phyloP scores from a whole-genome alignment of 1,140 invertebrate genomes.

The Bombus haemorrhoidalis region DNA sequence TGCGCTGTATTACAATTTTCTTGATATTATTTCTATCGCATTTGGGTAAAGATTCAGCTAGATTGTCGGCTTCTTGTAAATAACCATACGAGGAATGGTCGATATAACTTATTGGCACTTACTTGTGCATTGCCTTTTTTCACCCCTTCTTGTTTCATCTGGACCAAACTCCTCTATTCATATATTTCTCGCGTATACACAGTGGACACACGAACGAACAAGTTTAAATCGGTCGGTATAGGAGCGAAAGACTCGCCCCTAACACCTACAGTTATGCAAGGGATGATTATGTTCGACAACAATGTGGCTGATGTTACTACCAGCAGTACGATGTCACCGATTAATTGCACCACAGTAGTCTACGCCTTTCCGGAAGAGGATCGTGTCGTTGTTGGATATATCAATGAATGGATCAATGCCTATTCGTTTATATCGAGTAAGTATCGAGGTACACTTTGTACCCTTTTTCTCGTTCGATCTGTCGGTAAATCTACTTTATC shows the following conservation, averaged over 20 bases:
- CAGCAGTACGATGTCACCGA: constrained; percentile 66
- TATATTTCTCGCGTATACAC: constrained; percentile 71
- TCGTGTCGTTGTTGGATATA: constrained; percentile 84
- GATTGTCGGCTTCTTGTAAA: constrained; percentile 33
- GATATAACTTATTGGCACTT: constrained; percentile 11
- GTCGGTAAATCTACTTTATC: neutral
- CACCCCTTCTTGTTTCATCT: neutral
- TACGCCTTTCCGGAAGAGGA: constrained; percentile 79
- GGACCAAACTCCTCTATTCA: neutral
- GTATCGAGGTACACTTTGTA: constrained; percentile 65
- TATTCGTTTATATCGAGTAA: constrained; percentile 85
- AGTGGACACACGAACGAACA: constrained; percentile 76
- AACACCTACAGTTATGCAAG: constrained; percentile 72
- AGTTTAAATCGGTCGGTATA: constrained; percentile 73
- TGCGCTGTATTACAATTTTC: neutral
- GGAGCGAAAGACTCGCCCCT: constrained; percentile 73
- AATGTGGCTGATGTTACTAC: constrained; percentile 63
- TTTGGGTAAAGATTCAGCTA: neutral
- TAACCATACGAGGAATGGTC: constrained; percentile 17
- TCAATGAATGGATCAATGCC: constrained; percentile 87
- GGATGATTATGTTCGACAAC: constrained; percentile 72
- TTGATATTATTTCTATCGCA: neutral
- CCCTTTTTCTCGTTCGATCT: neutral
- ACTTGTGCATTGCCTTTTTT: constrained; percentile 12
- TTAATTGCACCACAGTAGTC: constrained; percentile 81